Evolutionary conservation across 2,797 vertebrate genomes (phyloP).

Genomic region (Neosalanx taihuensis): DNA sequence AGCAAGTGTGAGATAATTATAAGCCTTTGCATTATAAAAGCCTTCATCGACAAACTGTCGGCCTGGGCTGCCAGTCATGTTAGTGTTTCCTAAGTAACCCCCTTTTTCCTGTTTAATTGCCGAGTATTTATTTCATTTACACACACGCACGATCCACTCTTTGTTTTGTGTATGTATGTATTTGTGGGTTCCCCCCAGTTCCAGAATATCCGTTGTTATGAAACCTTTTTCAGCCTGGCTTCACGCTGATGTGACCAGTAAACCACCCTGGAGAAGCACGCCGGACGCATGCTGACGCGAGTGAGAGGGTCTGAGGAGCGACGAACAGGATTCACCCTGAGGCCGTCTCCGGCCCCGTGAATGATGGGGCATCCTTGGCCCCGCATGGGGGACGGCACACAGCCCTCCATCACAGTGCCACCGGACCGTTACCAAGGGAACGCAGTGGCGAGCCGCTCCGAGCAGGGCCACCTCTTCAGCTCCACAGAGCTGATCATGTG

Average conservation of each 20-base stretch:
- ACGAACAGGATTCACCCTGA: conserved; percentile 69
- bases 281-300: conserved; percentile 41
- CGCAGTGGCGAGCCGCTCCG: conserved; percentile 56
- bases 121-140: conserved; percentile 52
- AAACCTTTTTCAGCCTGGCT: no score
- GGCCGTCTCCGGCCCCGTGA: conserved; percentile 71
- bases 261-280: conserved; percentile 34
- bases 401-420: conserved; percentile 73
- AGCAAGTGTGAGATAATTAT: conserved; percentile 88
- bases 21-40: conserved; percentile 85
- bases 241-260: no score
- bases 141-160: conserved; percentile 45
- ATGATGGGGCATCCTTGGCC: conserved; percentile 75
- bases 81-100: conserved; percentile 59
- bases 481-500: conserved; percentile 82
- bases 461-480: conserved; percentile 64
- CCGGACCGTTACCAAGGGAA: conserved; percentile 72
- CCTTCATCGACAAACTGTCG: conserved; percentile 80
- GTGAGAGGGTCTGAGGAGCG: conserved; percentile 50
- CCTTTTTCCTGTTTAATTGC: conserved; percentile 68
- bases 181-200: background rate
- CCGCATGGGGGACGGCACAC: conserved; percentile 71
- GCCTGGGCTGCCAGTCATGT: conserved; percentile 56
- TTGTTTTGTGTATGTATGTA: conserved; percentile 30
- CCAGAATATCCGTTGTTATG: no score